These are phyloP conservation scores for Pantherophis vulpinus DNA, from an alignment of 2,797 vertebrate species.

Conservation along the genomic window DNA sequence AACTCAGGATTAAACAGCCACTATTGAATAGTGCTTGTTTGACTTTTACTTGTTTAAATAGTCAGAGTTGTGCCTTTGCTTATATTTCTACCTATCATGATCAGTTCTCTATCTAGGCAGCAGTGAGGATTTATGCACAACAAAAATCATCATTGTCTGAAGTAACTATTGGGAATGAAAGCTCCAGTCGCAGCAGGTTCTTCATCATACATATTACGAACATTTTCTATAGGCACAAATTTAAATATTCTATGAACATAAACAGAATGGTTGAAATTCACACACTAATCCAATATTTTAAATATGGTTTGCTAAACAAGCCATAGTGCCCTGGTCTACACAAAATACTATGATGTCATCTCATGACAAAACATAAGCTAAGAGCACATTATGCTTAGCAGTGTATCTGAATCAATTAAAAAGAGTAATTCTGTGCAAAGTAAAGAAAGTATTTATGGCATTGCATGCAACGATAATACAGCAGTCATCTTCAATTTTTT, in stretches of 20 bases:
- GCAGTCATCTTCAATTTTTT: background rate
- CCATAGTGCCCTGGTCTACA: background rate
- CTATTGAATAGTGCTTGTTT: background rate
- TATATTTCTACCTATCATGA: background rate
- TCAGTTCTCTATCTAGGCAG: background rate
- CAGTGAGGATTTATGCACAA: background rate
- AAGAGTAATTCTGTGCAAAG: background rate
- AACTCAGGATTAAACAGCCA: background rate
- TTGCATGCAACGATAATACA: background rate
- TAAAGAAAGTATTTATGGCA: background rate
- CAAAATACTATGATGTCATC: background rate
- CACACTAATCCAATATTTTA: background rate
- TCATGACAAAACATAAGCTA: background rate
- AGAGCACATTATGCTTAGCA: background rate
- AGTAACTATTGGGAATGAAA: background rate
- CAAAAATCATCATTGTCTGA: background rate
- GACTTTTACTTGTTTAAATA: background rate
- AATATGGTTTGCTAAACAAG: background rate
- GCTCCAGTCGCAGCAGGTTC: background rate
- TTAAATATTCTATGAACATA: background rate
- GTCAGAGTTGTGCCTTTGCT: background rate
- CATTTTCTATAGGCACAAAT: background rate
- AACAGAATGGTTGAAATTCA: background rate
- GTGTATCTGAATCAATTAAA: background rate
- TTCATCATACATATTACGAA: background rate